These are phyloP conservation scores for Drosophila buzzatii DNA, from an alignment of 2,888 invertebrate genomes.

Conservation along the genomic window DNA sequence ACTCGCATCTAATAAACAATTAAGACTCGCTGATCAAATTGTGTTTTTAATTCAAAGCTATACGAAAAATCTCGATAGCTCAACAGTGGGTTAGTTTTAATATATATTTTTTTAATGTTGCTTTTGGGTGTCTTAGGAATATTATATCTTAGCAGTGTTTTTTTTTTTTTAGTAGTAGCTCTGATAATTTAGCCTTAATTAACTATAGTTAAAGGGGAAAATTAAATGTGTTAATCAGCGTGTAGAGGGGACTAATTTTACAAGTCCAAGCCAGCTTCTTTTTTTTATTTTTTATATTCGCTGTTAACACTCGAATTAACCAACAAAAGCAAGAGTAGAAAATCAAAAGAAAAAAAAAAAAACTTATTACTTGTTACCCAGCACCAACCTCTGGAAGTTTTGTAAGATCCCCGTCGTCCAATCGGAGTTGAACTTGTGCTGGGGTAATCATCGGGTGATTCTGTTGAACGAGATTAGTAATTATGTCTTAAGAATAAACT, in stretches of 20 bases:
- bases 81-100: constrained; percentile 33
- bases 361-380: constrained; percentile 65
- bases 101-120: constrained; percentile 5
- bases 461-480: constrained; percentile 81
- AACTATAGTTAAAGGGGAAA: neutral
- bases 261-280: constrained; percentile 11
- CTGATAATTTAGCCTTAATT: constrained; percentile 34
- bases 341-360: constrained; percentile 16
- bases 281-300: neutral
- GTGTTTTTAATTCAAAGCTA: too few species aligned
- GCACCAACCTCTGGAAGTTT: constrained; percentile 93
- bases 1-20: too few species aligned
- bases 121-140: constrained; percentile 38
- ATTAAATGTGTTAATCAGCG: constrained; percentile 26
- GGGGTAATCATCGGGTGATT: constrained; percentile 86
- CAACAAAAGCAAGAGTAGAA: constrained; percentile 53
- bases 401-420: constrained; percentile 94
- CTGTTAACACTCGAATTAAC: constrained; percentile 21
- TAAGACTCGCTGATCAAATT: too few species aligned
- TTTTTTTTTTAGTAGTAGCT: constrained; percentile 32
- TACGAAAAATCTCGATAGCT: too few species aligned
- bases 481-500: constrained; percentile 50
- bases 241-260: constrained; percentile 1
- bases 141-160: constrained; percentile 20
- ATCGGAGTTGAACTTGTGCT: constrained; percentile 88